Base-by-base conservation (phyloP, 2,113 vertebrate genomes). In the Oriolus oriolus region DNA sequence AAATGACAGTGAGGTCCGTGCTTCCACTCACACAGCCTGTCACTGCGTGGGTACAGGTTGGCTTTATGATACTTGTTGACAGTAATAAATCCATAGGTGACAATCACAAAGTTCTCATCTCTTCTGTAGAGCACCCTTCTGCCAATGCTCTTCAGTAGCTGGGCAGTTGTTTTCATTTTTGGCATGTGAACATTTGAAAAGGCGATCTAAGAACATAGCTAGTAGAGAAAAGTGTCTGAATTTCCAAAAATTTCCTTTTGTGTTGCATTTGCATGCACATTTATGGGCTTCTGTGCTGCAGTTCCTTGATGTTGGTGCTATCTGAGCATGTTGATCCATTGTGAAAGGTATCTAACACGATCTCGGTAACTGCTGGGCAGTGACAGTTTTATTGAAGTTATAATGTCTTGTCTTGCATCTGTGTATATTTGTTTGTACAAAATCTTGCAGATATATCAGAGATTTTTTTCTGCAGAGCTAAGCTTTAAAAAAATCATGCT, bases 221-320 rank as follows among this genome's bases (percentile, higher is more conserved):
- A 64, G 28, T 49, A 83, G 79, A 81, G 60, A 87, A 91, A 33
- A 86, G 76, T 61, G 66, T 63, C 57, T 96, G 80, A 95, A 95
- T 96, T 97, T 80, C 87, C 64, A 92, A 88, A 64, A 93, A 75
- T 93, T 92, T 91, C 94, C 75, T 90, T 93, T 74, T 70, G 68
- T 75, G 50, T 78, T 96, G 41, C 47, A 37, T 4, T 84, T 96
- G 24, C 53, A 56, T 2, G 10, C 27, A 33, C 39, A 47, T n/a
- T 24, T 88, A 16, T 47, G 33, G 16, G 16, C 42, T 82, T 89
- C 53, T 59, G 39, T 41, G 23, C 37, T 52, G 57, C 49, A 85
- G 45, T 16, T 89, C 47, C 52, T 63, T 63, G 11, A 30, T 71
- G 26, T 42, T 0, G 1, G 1, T 63, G 33, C 24, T 41, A 8